These are phyloP conservation scores for Festucalex cinctus DNA, from an alignment of 2,113 vertebrate species.

Conservation along the genomic window DNA sequence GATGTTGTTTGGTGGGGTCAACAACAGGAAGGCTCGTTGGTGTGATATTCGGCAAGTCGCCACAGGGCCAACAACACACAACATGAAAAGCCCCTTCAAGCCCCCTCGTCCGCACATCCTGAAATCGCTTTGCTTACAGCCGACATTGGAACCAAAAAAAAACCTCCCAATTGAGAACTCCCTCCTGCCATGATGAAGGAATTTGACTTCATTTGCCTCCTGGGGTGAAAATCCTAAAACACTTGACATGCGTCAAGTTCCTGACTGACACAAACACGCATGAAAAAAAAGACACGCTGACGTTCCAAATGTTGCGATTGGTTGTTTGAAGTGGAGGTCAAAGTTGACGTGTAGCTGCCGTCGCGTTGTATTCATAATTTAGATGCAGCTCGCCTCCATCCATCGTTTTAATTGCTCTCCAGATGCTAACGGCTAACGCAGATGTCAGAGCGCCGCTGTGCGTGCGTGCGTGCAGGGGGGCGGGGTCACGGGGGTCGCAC, in stretches of 20 bases:
- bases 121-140: no score
- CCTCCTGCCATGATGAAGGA: no score
- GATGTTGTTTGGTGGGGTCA: no score
- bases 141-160: no score
- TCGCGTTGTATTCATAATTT: neutral
- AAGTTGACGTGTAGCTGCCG: neutral
- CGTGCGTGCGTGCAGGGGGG: slow-evolving; percentile 2
- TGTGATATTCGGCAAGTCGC: no score
- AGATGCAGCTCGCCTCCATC: neutral
- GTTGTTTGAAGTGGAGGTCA: slow-evolving; percentile 14
- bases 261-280: slow-evolving; percentile 3
- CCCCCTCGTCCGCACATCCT: no score
- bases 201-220: no score
- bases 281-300: slow-evolving; percentile 12
- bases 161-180: no score
- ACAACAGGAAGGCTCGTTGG: no score
- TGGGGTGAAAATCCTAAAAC: neutral
- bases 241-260: no score
- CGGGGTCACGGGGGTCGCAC: slow-evolving; percentile 4
- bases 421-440: neutral
- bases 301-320: slow-evolving; percentile 4
- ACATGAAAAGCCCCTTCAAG: no score
- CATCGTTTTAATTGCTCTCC: neutral
- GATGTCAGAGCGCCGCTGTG: neutral
- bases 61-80: no score